A percentile compares a stretch with the other conserved stretches of the same genome.
These are phyloP conservation scores for Galerucella nymphaeae DNA, from an alignment of 2,888 invertebrate species.

Conservation along the genomic window DNA sequence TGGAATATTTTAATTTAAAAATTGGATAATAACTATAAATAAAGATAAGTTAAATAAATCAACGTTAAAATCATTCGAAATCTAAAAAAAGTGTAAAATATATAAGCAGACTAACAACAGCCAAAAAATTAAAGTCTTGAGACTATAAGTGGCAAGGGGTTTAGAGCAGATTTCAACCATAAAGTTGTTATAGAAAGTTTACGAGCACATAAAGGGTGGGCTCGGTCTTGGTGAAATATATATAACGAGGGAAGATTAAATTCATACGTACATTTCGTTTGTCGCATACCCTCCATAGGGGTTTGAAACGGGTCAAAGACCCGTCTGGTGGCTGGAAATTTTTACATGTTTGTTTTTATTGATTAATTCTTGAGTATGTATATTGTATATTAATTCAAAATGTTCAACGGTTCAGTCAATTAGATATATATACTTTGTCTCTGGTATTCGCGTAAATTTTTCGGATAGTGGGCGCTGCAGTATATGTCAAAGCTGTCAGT, in stretches of 20 bases:
- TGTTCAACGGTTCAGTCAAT: not conserved
- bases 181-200: slow-evolving; percentile 12
- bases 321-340: slow-evolving; percentile 20
- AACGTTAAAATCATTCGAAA: too few relatives aligned
- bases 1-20: too few relatives aligned
- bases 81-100: not conserved
- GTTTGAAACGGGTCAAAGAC: slow-evolving; percentile 22
- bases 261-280: slow-evolving; percentile 17
- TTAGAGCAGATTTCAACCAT: slow-evolving; percentile 2
- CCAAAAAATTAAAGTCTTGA: slow-evolving; percentile 4
- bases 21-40: too few relatives aligned
- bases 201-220: slow-evolving; percentile 12
- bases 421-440: too few relatives aligned
- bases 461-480: too few relatives aligned
- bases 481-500: too few relatives aligned
- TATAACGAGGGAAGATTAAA: slow-evolving; percentile 15
- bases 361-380: not conserved
- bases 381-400: not conserved
- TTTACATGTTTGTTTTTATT: slow-evolving; percentile 13
- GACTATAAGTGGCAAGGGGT: not conserved
- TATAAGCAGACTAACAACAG: not conserved
- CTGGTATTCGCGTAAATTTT: too few relatives aligned
- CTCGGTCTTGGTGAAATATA: slow-evolving; percentile 7
- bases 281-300: slow-evolving; percentile 12
- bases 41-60: too few relatives aligned